Base-by-base conservation (phyloP, 2,797 vertebrate species). In the Mus spretus region DNA sequence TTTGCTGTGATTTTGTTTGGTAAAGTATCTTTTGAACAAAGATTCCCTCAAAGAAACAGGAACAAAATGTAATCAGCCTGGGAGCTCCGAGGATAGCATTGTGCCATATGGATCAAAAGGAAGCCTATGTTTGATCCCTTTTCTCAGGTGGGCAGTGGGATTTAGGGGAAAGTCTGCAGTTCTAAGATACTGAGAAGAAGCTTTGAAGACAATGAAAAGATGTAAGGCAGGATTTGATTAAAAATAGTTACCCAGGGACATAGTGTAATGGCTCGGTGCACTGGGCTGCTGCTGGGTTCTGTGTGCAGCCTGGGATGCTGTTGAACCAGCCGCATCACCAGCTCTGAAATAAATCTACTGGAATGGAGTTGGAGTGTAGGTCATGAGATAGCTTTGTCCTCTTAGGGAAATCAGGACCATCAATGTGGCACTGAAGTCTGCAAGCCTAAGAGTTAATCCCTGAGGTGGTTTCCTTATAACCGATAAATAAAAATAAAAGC, bases 61-160 rank as follows among this genome's bases (percentile, higher is more conserved):
- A 91, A 93, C 70, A 96, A 59, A 96, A 17, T 67, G 81, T 85
- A 87, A 53, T 96, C 67, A 85, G 53, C 93, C 95, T 91, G 84
- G 97, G 79, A 78, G 59, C 80, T 92, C 89, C 78, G 50, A 57
- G 0, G 79, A 85, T 84, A 95, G 80, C 86, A 90, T 95, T 74
- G 53, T 93, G 94, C 84, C 37, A 14, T 22, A 50, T 15, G 95
- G 96, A 97, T 98, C 90, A 98, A 98, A 98, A 95, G 91, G 92
- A 92, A 97, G 87, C 0, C 85, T 82, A 74, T 95, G 53, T 17
- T 97, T 98, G 96, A 98, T 98, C 85, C 65, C 91, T 96, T 98
- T 97, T 78, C 92, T 98, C 94, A 67, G 59, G 34, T 37, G 93
- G 93, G 28, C 90, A 96, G n/a, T 95, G 0, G 28, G 82, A 93